A percentile compares a stretch with the other conserved stretches of the same genome.
Conservation (phyloP, 92 coral and sea anemone genomes). For the Siderastrea radians region DNA sequence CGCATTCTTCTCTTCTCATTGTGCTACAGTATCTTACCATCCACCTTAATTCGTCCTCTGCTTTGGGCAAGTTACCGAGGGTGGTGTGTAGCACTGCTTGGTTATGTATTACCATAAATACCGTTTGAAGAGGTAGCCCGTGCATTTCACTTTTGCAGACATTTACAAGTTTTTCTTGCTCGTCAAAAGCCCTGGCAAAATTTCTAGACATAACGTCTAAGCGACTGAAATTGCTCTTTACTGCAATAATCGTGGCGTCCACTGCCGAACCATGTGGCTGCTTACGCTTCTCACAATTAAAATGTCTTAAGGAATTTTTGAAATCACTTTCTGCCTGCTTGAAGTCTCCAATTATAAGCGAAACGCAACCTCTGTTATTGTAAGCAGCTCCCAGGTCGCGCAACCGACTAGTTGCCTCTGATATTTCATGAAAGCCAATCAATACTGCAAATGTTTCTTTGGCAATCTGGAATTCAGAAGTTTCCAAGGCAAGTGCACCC, state of each 20-base stretch:
- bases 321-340: background rate
- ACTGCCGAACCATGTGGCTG: background rate
- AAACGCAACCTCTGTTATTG: constrained; percentile 24
- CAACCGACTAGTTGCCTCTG: background rate
- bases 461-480: constrained; percentile 21
- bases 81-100: background rate
- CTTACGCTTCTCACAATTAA: background rate
- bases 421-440: background rate
- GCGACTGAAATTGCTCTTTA: background rate
- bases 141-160: background rate
- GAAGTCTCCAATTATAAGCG: background rate
- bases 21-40: background rate
- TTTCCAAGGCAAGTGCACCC: background rate
- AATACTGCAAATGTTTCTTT: background rate
- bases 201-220: background rate
- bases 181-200: background rate
- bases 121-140: background rate
- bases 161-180: background rate
- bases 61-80: constrained; percentile 1
- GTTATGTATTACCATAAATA: constrained; percentile 13
- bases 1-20: background rate
- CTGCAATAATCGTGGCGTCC: background rate
- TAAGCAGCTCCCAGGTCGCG: constrained; percentile 23
- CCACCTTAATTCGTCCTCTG: background rate
- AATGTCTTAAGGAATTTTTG: background rate